Conservation (phyloP, 2,113 vertebrate genomes). For the Hypanus sabinus region DNA sequence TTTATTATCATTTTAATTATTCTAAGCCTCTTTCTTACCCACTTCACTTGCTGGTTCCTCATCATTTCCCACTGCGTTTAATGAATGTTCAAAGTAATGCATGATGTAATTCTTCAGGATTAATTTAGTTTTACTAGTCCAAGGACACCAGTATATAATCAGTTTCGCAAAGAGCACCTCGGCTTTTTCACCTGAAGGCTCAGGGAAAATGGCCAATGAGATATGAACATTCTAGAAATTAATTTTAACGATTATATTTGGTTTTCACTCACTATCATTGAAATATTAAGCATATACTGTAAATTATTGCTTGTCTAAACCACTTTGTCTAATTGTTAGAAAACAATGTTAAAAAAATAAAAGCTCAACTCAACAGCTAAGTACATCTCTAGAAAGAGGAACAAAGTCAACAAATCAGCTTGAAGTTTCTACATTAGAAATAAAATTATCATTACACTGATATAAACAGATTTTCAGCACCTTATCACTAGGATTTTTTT, state of each 20-base stretch:
- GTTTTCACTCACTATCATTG: not conserved
- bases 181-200: not conserved
- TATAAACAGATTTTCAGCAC: not conserved
- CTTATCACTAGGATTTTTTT: not conserved
- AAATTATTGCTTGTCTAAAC: not conserved
- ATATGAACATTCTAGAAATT: not conserved
- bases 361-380: too few relatives aligned
- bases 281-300: not conserved
- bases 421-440: too few relatives aligned
- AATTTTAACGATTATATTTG: not conserved
- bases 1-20: conserved; percentile 34
- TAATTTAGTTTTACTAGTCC: conserved; percentile 12
- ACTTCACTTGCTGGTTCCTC: conserved; percentile 10
- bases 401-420: too few relatives aligned
- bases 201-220: not conserved
- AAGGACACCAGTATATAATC: not conserved
- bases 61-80: conserved; percentile 33
- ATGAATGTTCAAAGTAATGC: not conserved
- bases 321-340: not conserved
- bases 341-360: not conserved
- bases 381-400: too few relatives aligned
- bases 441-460: not conserved
- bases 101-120: conserved; percentile 8
- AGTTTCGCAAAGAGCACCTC: not conserved
- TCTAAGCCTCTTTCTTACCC: conserved; percentile 12